Evolutionary conservation across 2,113 vertebrate species (phyloP).

Genomic region (Python bivittatus): DNA sequence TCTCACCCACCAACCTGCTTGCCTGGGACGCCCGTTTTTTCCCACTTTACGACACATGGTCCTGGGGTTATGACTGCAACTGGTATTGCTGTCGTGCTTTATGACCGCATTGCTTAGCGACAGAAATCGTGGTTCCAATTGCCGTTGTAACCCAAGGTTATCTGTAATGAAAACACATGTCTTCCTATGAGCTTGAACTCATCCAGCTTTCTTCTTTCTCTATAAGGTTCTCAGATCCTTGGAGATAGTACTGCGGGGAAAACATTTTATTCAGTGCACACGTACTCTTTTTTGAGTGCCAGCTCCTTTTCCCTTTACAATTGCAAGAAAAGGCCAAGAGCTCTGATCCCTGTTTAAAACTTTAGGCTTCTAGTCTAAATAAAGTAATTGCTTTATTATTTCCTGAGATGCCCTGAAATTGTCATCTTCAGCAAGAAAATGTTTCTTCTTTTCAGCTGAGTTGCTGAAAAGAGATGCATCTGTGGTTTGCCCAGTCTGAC

Average conservation of each 20-base stretch:
- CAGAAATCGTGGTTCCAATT: too few species aligned
- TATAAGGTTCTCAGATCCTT: background rate
- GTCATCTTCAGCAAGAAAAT: background rate
- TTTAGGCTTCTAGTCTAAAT: background rate
- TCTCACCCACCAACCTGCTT: too few species aligned
- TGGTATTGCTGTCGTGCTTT: too few species aligned
- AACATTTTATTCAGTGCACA: background rate
- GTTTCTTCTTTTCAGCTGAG: background rate
- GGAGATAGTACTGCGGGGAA: conserved; percentile 12
- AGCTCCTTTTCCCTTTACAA: background rate
- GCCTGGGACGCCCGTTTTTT: too few species aligned
- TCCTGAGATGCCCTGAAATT: background rate
- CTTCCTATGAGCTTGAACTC: background rate
- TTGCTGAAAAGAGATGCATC: background rate
- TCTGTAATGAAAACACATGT: background rate
- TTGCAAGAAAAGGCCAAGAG: background rate
- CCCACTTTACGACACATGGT: too few species aligned
- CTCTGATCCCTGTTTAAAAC: background rate
- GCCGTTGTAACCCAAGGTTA: too few species aligned
- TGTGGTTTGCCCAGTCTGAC: background rate
- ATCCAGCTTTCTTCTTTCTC: background rate
- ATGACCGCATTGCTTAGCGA: too few species aligned
- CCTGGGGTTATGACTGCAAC: too few species aligned
- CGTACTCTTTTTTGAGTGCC: background rate
- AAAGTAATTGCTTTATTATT: background rate